Evolutionary conservation across 2,113 vertebrate genomes (phyloP).

Genomic region (Eolophus roseicapilla): DNA sequence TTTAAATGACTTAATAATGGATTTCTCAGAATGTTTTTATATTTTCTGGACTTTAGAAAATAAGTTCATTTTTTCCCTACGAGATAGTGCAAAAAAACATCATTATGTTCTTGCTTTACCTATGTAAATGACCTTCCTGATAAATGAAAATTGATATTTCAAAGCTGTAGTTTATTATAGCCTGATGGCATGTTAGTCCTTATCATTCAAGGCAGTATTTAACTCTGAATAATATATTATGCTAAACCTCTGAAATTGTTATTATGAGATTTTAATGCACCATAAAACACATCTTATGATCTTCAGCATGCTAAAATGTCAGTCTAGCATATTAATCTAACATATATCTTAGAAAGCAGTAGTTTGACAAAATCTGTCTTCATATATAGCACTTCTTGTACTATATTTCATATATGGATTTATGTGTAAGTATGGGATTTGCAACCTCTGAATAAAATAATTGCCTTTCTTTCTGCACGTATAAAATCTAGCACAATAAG

Average conservation of each 20-base stretch:
- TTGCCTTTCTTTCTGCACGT: neutral
- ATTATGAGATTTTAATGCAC: conserved; percentile 48
- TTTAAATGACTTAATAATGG: conserved; percentile 17
- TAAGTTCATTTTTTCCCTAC: neutral
- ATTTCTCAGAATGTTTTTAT: neutral
- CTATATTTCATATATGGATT: neutral
- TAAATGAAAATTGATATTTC: conserved; percentile 61
- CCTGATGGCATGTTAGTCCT: conserved; percentile 22
- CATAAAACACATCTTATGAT: conserved; percentile 48
- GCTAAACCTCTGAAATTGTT: conserved; percentile 38
- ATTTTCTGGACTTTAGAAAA: conserved; percentile 12
- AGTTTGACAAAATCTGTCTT: neutral
- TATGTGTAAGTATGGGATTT: neutral
- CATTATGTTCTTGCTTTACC: conserved; percentile 19
- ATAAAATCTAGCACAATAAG: neutral
- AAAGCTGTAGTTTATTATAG: conserved; percentile 39
- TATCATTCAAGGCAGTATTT: conserved; percentile 60
- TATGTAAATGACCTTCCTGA: conserved; percentile 47
- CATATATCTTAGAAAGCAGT: neutral
- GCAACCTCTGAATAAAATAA: neutral
- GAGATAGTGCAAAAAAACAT: conserved; percentile 8
- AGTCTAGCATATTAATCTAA: conserved; percentile 6
- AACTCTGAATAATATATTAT: conserved; percentile 58
- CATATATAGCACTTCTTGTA: neutral
- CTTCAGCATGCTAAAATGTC: conserved; percentile 8